Conservation (phyloP, 2,113 vertebrate genomes). For the Psephotus haematonotus region DNA sequence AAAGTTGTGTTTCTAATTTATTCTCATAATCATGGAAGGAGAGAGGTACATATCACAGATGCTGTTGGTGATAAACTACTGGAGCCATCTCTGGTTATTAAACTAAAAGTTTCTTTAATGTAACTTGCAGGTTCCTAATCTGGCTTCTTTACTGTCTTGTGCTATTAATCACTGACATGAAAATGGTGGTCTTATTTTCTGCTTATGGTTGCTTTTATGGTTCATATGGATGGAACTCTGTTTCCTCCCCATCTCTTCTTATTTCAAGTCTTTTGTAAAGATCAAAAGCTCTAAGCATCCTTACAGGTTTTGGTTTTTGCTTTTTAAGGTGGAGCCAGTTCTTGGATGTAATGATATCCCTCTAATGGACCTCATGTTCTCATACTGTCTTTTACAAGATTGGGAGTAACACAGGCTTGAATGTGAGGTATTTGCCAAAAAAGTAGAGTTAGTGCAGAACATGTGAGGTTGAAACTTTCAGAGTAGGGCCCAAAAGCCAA, state of each 20-base stretch:
- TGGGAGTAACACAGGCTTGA: not conserved
- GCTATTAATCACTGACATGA: not conserved
- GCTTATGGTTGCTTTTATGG: not conserved
- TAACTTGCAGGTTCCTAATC: not conserved
- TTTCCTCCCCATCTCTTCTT: not conserved
- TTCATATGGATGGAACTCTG: not conserved
- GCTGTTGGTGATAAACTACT: not conserved
- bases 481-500: not conserved
- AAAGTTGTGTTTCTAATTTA: not conserved
- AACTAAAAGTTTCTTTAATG: not conserved
- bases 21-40: not conserved
- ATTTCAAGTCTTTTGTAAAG: not conserved
- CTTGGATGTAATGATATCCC: not conserved
- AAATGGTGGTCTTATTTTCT: not conserved
- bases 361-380: not conserved
- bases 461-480: not conserved
- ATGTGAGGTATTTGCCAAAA: not conserved
- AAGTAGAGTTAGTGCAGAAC: not conserved
- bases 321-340: not conserved
- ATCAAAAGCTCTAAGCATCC: not conserved
- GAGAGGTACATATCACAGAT: not conserved
- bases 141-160: not conserved
- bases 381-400: not conserved
- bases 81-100: not conserved
- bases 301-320: not conserved